These are phyloP conservation scores for Drosophila formosana DNA, from an alignment of 2,888 invertebrate genomes.

Conservation along the genomic window DNA sequence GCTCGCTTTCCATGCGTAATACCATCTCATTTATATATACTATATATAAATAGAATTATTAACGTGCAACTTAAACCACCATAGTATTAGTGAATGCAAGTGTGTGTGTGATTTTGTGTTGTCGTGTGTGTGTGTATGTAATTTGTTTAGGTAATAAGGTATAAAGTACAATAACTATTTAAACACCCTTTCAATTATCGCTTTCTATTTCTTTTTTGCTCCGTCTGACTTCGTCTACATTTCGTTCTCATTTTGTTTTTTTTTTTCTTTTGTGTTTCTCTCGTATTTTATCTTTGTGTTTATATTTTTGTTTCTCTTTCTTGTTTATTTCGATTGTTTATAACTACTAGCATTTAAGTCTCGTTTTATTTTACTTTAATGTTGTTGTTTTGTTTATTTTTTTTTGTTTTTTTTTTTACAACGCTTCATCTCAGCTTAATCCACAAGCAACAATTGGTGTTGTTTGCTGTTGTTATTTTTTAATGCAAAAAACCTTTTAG, in stretches of 20 bases:
- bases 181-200: slow-evolving; percentile 49
- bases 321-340: slow-evolving; percentile 35
- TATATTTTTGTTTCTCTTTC: slow-evolving; percentile 14
- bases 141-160: slow-evolving; percentile 57
- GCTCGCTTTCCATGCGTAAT: slow-evolving; percentile 71
- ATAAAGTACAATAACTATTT: slow-evolving; percentile 73
- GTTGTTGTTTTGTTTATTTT: slow-evolving; percentile 26
- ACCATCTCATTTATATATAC: slow-evolving; percentile 64
- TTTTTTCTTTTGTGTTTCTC: slow-evolving; percentile 1
- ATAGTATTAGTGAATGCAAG: slow-evolving; percentile 47
- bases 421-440: slow-evolving; percentile 35
- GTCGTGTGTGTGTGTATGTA: slow-evolving; percentile 39
- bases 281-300: slow-evolving; percentile 16
- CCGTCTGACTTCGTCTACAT: slow-evolving; percentile 30
- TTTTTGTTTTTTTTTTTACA: slow-evolving; percentile 43
- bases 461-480: slow-evolving; percentile 36
- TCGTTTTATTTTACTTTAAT: slow-evolving; percentile 30
- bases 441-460: slow-evolving; percentile 42
- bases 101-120: slow-evolving; percentile 21
- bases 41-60: slow-evolving; percentile 77
- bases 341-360: slow-evolving; percentile 57
- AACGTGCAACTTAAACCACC: slow-evolving; percentile 75
- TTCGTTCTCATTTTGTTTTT: slow-evolving; percentile 19
- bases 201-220: slow-evolving; percentile 19
- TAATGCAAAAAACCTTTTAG: slow-evolving; percentile 46